Conservation (phyloP, 2,797 vertebrate genomes). For the Vipera ursinii region DNA sequence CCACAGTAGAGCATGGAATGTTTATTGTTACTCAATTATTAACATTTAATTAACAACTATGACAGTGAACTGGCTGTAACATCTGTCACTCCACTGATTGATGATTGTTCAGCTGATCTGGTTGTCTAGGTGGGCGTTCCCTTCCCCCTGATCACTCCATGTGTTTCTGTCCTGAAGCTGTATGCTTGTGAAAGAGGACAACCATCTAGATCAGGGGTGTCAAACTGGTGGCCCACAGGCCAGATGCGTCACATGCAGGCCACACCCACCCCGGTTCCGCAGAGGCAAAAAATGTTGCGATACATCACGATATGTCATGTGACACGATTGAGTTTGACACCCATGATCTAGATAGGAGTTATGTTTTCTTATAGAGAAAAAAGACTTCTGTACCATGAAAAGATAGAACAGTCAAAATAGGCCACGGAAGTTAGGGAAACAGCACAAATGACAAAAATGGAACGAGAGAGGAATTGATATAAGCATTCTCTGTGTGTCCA, state of each 20-base stretch:
- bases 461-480: neutral
- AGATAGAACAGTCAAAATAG: neutral
- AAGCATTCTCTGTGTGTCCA: neutral
- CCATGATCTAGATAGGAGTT: neutral
- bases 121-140: neutral
- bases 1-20: neutral
- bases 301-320: no score
- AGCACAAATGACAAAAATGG: neutral
- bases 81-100: neutral
- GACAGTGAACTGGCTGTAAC: neutral
- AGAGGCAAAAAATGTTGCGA: no score
- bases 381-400: neutral
- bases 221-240: no score
- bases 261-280: no score
- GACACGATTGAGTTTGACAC: no score
- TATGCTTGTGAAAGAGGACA: neutral
- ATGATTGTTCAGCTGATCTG: neutral
- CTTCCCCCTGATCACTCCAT: neutral
- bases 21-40: neutral
- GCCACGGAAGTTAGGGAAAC: neutral
- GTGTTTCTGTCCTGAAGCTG: neutral
- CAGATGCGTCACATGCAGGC: no score
- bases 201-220: neutral
- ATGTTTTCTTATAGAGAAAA: neutral
- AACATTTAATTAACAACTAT: neutral